Conservation (phyloP, 2,113 vertebrate species). For the Rhea pennata region DNA sequence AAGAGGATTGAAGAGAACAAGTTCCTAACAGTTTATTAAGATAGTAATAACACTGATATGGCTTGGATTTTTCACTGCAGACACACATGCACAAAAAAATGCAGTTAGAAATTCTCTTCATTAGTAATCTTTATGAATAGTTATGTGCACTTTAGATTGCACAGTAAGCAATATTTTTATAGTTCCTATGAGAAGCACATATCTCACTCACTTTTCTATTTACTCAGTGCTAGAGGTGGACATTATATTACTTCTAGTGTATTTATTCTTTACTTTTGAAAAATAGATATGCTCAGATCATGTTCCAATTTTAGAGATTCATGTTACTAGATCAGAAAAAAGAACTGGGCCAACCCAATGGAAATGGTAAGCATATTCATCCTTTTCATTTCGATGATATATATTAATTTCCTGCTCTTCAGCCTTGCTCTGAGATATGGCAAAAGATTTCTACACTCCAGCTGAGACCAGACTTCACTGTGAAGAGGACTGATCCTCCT, state of each 20-base stretch:
- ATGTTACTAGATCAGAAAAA: slow-evolving; percentile 9
- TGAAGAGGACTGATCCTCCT: not conserved
- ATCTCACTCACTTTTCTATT: not conserved
- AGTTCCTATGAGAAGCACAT: not conserved
- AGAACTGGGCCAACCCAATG: not conserved
- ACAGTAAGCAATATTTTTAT: not conserved
- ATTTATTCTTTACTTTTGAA: not conserved
- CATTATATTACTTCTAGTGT: not conserved
- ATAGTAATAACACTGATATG: not conserved
- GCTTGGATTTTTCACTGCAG: not conserved
- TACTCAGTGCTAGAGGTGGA: not conserved
- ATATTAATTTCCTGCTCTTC: not conserved
- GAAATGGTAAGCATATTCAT: not conserved
- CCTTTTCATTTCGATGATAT: not conserved
- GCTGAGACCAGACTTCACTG: not conserved
- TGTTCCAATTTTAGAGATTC: not conserved
- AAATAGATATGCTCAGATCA: not conserved
- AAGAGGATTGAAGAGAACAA: not conserved
- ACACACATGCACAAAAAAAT: not conserved
- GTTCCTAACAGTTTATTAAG: not conserved
- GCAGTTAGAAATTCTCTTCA: not conserved
- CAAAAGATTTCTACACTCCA: not conserved
- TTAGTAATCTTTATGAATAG: not conserved
- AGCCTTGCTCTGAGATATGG: not conserved
- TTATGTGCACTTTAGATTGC: not conserved